A percentile compares a stretch with the other conserved stretches of the same genome.
These are phyloP conservation scores for Tringa solitaria DNA, from an alignment of 2,113 vertebrate species.

Conservation along the genomic window DNA sequence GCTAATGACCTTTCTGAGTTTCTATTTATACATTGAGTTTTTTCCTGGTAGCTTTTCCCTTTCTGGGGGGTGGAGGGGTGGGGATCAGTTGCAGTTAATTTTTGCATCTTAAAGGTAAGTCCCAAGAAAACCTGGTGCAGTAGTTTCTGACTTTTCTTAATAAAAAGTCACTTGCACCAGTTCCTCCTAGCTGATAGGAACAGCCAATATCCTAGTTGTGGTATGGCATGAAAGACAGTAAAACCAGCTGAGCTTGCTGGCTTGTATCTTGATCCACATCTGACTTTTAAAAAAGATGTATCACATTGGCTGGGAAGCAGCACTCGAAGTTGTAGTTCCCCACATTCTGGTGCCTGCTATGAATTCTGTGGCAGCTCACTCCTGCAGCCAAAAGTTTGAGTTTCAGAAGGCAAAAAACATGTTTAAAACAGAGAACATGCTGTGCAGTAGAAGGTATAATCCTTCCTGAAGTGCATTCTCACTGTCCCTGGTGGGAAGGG, in stretches of 20 bases:
- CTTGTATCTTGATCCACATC: neutral
- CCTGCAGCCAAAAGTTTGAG: neutral
- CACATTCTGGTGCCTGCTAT: neutral
- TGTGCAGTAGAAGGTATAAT: neutral
- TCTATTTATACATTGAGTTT: neutral
- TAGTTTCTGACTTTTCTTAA: neutral
- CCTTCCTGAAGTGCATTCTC: neutral
- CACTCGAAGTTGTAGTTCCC: neutral
- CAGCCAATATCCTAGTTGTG: neutral
- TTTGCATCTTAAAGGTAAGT: neutral
- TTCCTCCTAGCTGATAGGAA: neutral
- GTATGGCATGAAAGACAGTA: neutral
- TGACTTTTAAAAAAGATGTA: neutral
- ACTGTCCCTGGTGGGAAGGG: neutral
- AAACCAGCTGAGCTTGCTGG: neutral
- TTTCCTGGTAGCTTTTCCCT: neutral
- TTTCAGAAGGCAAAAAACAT: neutral
- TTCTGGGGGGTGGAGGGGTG: neutral
- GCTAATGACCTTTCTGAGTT: neutral
- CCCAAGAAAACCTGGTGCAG: neutral
- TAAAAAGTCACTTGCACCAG: neutral
- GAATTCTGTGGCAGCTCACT: neutral
- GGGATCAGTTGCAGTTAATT: neutral
- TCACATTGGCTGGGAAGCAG: neutral
- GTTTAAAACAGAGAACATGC: neutral